Base-by-base conservation (phyloP, 2,113 vertebrate species). In the Zosterops borbonicus region DNA sequence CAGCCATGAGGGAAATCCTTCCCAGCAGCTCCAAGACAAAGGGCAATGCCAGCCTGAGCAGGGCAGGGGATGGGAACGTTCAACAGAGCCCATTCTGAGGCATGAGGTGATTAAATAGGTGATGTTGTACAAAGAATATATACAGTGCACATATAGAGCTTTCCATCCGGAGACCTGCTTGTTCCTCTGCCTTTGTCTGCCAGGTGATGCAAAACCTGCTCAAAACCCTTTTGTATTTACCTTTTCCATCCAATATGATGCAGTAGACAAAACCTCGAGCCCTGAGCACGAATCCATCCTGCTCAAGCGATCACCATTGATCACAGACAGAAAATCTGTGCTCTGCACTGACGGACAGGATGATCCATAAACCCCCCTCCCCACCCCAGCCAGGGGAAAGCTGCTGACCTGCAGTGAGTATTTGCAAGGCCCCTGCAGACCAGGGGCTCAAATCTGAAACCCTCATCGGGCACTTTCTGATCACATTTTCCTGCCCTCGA, bases 1-100 rank as follows among this genome's bases (percentile, higher is more conserved):
- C 16, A 23, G 53, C 24, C 44, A 3, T 3, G 16, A 67, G 33
- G 60, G 47, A 9, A 59, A 44, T 8, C 64, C 78, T 50, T 42
- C 58, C 81, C 55, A 55, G 63, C 5, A 71, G 76, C 64, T 73
- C 52, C 49, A 50, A 59, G 74, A 47, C 81, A n/a, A 46, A 86
- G 56, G 46, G 59, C 63, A 69, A 3, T 15, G 58, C 58, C 83
- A 89, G 47, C 31, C 60, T 64, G 24, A 79, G 70, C 55, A 3
- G 59, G 59, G 49, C 31, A 62, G 29, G 42, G 35, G 52, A 18
- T 3, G 53, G 63, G 46, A 69, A 27, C 9, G 19, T 22, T 39
- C 44, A 80, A 2, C 35, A 0, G 0, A 65, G 25, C 47, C 16
- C 28, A 2, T 69, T 37, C 14, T 39, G 20, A 5, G 5, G 7